Percentiles rank a stretch among this genome's conserved stretches.
phyloP scores from a whole-genome alignment of 2,888 invertebrate genomes.

The Orthosia cruda region DNA sequence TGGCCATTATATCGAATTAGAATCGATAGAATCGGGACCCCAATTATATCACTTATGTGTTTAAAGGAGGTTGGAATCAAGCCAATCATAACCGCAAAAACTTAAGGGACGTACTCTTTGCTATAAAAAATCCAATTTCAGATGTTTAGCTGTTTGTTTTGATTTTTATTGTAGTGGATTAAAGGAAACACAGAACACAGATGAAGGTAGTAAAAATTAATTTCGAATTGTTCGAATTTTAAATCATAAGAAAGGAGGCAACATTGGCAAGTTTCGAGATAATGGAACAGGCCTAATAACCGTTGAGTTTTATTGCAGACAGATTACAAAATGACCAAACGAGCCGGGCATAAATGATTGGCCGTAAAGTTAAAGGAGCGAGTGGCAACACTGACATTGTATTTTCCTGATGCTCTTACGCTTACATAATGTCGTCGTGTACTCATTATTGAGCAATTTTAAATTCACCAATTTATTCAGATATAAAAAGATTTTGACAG shows the following conservation, averaged over 20 bases:
- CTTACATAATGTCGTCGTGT: constrained; percentile 54
- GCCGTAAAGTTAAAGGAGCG: constrained; percentile 82
- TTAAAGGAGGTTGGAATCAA: constrained; percentile 90
- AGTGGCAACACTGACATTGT: constrained; percentile 81
- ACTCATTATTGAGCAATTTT: constrained; percentile 54
- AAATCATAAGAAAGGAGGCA: constrained; percentile 56
- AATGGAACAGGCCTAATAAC: constrained; percentile 84
- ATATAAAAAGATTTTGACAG: constrained; percentile 21
- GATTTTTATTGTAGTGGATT: constrained; percentile 64
- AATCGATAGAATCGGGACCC: constrained; percentile 91
- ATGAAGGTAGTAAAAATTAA: constrained; percentile 33
- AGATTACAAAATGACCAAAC: constrained; percentile 87
- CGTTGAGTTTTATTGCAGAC: constrained; percentile 84
- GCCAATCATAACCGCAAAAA: constrained; percentile 86
- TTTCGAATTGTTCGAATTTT: constrained; percentile 41
- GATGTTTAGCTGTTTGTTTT: constrained; percentile 74
- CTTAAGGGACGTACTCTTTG: constrained; percentile 72
- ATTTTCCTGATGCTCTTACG: constrained; percentile 63
- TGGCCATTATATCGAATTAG: constrained; percentile 91
- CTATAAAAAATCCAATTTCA: constrained; percentile 69
- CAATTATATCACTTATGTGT: constrained; percentile 92
- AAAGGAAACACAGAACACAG: constrained; percentile 33
- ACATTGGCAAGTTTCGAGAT: constrained; percentile 77
- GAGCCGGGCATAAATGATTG: constrained; percentile 84
- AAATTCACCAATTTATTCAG: constrained; percentile 49